Percentiles rank a stretch among this genome's conserved stretches.
These are phyloP conservation scores for Lithophane semibrunnea DNA, from an alignment of 2,888 invertebrate species.

Conservation along the genomic window DNA sequence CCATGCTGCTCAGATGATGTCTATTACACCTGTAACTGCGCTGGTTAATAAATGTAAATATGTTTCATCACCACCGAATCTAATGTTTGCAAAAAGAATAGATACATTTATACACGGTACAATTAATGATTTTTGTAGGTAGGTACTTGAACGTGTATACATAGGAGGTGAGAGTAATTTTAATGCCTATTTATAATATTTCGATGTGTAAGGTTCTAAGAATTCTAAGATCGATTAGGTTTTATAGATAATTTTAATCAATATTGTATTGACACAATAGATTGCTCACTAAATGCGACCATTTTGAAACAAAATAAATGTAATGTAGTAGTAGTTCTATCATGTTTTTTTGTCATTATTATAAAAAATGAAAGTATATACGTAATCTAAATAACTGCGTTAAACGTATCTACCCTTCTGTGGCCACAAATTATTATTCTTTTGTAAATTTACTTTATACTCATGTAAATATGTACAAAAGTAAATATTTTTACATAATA, in stretches of 20 bases:
- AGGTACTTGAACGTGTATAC: conserved; percentile 72
- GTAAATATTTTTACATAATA: conserved; percentile 87
- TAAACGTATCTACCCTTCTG: conserved; percentile 58
- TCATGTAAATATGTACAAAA: conserved; percentile 86
- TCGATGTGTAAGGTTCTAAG: conserved; percentile 59
- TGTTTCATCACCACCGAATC: conserved; percentile 59
- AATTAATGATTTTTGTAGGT: conserved; percentile 72
- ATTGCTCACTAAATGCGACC: conserved; percentile 63
- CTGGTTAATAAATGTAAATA: conserved; percentile 64
- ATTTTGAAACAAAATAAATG: conserved; percentile 46
- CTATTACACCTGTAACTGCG: conserved; percentile 40
- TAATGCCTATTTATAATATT: conserved; percentile 57
- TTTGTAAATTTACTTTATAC: conserved; percentile 66
- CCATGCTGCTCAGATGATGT: conserved; percentile 84
- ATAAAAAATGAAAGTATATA: conserved; percentile 45
- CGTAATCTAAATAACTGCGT: conserved; percentile 54
- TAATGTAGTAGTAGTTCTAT: conserved; percentile 37
- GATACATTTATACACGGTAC: conserved; percentile 74
- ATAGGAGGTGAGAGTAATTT: conserved; percentile 67
- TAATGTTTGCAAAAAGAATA: conserved; percentile 72
- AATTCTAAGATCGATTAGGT: conserved; percentile 54
- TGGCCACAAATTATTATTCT: conserved; percentile 59
- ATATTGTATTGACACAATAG: conserved; percentile 58
- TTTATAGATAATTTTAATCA: conserved; percentile 61
- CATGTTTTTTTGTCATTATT: conserved; percentile 28